Base-by-base conservation (phyloP, 2,888 invertebrate species). In the Cartodere bifasciata region DNA sequence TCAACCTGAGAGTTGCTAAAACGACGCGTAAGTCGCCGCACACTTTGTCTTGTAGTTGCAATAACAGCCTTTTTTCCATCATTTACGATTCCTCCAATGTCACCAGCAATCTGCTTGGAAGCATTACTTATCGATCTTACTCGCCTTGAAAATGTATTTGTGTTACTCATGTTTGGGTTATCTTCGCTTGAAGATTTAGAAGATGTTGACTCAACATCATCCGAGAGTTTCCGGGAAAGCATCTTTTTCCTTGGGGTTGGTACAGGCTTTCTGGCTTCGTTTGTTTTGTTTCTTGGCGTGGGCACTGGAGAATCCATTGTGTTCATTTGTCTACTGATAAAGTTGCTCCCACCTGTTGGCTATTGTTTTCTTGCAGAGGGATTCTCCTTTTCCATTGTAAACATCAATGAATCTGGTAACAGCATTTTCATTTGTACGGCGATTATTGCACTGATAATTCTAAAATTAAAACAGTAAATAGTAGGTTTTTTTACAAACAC, bases 21-120 rank as follows among this genome's bases (percentile, higher is more conserved):
- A 17, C 53, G 42, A 36, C 52, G 49, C 3, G 56, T 54, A 21
- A 59, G 46, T 40, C 47, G 53, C 20, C 59, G 46, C 4, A 61
- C 54, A 53, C 56, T 63, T 56, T 53, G 64, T 42, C 67, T 64
- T 0, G 76, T 77, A 31, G 72, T 66, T 47, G 74, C 74, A 29
- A 75, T 69, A 2, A 76, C 70, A 23, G 74, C 72, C 40, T 70
- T 72, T 31, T 64, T 64, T 42, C 63, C 64, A 49, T 67, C 60
- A 48, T 65, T 53, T 1, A 72, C 65, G 55, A 67, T 65, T 15
- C 59, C 59, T 1, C 67, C 66, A 11, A 71, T 65, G 46, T 70
- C 70, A 40, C 64, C 71, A 1, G 65, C 60, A 17, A 69, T 49
- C 50, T 71, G 70, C 46, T 68, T 70, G 1, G 71, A 70, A 13